Percentiles rank a stretch among this genome's conserved stretches.
Conservation (phyloP, 2,888 invertebrate genomes). For the Acronicta aceris region DNA sequence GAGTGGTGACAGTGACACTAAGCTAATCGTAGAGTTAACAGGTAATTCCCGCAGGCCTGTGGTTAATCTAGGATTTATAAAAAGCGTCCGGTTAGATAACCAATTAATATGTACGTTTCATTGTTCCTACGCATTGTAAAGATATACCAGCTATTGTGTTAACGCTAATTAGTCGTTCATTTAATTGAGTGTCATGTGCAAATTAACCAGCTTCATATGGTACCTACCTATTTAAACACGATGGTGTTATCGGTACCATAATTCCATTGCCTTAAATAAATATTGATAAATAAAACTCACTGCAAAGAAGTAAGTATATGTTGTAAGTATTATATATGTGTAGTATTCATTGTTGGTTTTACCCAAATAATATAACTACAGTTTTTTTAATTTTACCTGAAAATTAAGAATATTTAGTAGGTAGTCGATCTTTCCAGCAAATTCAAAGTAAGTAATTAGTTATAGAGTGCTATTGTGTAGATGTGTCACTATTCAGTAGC, state of each 20-base stretch:
- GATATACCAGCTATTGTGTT: background rate
- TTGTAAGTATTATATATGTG: no score
- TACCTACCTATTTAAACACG: no score
- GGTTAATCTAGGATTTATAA: conserved; percentile 5
- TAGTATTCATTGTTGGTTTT: no score
- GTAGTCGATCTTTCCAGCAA: no score
- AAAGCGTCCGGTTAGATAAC: background rate
- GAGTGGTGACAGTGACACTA: conserved; percentile 34
- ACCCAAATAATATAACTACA: no score
- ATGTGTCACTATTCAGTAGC: no score
- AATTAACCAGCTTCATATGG: background rate
- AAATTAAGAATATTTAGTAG: no score
- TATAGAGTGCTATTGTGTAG: no score
- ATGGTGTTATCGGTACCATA: background rate
- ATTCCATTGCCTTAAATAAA: background rate
- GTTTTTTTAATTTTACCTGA: no score
- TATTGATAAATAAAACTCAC: background rate
- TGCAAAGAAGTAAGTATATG: no score
- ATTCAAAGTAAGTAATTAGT: no score
- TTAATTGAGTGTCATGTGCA: conserved; percentile 1
- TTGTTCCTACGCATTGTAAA: background rate
- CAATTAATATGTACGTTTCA: background rate
- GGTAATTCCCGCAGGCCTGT: conserved; percentile 13
- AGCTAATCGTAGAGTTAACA: conserved; percentile 19
- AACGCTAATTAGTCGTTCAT: background rate